Conservation (phyloP, 2,888 invertebrate species). For the Allygus modestus region DNA sequence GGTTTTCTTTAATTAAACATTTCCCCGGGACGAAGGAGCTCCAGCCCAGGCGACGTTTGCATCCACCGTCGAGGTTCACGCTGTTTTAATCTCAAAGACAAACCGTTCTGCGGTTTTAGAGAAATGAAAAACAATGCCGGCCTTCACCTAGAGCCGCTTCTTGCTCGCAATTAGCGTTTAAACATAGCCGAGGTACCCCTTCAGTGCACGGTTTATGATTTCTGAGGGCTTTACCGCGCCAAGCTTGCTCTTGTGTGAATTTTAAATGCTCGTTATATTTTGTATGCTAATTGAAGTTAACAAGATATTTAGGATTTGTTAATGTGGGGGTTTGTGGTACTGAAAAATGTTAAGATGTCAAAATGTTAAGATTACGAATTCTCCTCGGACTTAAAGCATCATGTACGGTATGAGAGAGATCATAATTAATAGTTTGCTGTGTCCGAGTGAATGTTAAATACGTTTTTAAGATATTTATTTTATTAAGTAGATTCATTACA, state of each 20-base stretch:
- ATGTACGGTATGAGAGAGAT: too few species aligned
- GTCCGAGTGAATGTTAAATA: too few species aligned
- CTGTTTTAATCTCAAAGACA: conserved; percentile 56
- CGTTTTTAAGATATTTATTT: too few species aligned
- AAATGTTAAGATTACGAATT: too few species aligned
- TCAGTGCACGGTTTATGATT: not conserved
- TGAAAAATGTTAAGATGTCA: too few species aligned
- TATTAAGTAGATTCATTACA: too few species aligned
- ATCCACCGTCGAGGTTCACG: conserved; percentile 11
- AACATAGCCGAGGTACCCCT: not conserved
- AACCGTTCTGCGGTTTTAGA: conserved; percentile 22
- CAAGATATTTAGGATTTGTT: not conserved
- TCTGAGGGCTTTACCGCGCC: not conserved
- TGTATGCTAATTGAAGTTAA: conserved; percentile 16
- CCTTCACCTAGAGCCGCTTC: not conserved
- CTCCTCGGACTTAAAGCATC: too few species aligned
- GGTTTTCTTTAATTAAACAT: conserved; percentile 59
- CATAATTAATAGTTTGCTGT: too few species aligned
- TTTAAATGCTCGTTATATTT: conserved; percentile 11
- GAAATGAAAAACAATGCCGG: conserved; percentile 43
- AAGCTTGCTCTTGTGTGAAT: not conserved
- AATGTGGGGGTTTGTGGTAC: not conserved
- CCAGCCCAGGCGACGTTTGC: not conserved
- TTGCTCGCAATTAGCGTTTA: conserved; percentile 41
- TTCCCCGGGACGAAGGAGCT: not conserved